These are phyloP conservation scores for Rhagoletis zephyria DNA, from an alignment of 1,140 invertebrate genomes.

Conservation along the genomic window DNA sequence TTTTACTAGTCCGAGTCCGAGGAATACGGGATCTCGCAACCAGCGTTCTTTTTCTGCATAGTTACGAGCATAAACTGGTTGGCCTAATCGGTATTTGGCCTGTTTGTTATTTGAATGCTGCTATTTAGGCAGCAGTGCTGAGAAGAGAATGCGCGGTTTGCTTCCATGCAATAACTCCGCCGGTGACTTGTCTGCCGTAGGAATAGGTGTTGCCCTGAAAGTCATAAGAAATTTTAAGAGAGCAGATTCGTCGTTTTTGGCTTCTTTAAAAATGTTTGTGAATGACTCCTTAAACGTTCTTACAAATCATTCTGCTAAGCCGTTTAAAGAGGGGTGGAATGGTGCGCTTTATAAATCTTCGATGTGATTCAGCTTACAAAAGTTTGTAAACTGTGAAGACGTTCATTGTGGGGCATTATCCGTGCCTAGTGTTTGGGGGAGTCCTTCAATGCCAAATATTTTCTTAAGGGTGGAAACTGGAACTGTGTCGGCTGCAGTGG, in stretches of 20 bases:
- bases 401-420: not conserved
- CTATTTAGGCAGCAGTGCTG: not conserved
- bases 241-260: not conserved
- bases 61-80: not conserved
- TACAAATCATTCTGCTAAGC: not conserved
- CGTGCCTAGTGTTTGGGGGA: not conserved
- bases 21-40: not conserved
- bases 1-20: no score
- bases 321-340: slow-evolving; percentile 6
- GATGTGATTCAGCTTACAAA: slow-evolving; percentile 16
- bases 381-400: not conserved
- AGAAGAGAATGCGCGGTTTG: not conserved
- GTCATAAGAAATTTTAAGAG: slow-evolving; percentile 28
- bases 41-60: slow-evolving; percentile 26
- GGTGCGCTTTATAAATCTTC: slow-evolving; percentile 20
- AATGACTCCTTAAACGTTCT: slow-evolving; percentile 33
- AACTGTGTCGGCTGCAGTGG: not conserved
- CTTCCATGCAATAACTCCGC: slow-evolving; percentile 27
- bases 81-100: not conserved
- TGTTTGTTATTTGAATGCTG: not conserved
- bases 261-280: not conserved
- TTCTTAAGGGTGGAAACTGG: not conserved
- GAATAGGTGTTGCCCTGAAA: not conserved
- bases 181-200: slow-evolving; percentile 20
- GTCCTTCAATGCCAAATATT: not conserved